Conservation (phyloP, 2,113 vertebrate genomes). For the Gracilinanus agilis region DNA sequence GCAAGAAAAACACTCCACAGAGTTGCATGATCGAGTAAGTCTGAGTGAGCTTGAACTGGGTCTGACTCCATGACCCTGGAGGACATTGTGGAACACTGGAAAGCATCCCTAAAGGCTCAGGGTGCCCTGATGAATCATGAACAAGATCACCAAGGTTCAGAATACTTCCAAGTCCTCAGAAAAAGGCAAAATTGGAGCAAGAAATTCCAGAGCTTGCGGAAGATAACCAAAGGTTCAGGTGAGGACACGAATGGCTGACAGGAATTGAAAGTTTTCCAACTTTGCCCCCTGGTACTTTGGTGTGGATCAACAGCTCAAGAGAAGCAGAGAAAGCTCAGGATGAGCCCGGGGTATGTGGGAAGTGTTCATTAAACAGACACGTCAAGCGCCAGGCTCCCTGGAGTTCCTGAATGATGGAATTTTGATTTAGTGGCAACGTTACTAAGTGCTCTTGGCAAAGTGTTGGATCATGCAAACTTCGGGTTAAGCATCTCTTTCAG, state of each 20-base stretch:
- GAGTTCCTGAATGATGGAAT: conserved; percentile 55
- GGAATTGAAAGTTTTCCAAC: not conserved
- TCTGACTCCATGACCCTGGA: conserved; percentile 24
- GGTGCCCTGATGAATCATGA: conserved; percentile 4
- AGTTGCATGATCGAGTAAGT: not conserved
- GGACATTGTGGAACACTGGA: not conserved
- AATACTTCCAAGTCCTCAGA: conserved; percentile 48
- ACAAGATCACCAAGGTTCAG: conserved; percentile 2
- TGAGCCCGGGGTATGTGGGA: not conserved
- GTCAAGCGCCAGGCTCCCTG: not conserved
- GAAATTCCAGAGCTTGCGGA: conserved; percentile 44
- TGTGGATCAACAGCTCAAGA: conserved; percentile 40
- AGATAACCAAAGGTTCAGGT: conserved; percentile 5
- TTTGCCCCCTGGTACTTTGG: not conserved
- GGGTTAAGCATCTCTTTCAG: not conserved
- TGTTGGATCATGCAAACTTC: not conserved
- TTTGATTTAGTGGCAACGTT: not conserved
- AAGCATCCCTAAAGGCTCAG: conserved; percentile 20
- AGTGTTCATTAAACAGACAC: not conserved
- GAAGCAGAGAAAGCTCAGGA: conserved; percentile 22
- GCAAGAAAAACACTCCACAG: not conserved
- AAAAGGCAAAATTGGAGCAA: conserved; percentile 23
- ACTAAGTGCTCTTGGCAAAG: conserved; percentile 41
- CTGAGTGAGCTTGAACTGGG: not conserved
- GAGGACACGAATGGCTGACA: not conserved